These are phyloP conservation scores for Cryptomyrus ogoouensis DNA, from an alignment of 2,113 vertebrate genomes.

Conservation along the genomic window DNA sequence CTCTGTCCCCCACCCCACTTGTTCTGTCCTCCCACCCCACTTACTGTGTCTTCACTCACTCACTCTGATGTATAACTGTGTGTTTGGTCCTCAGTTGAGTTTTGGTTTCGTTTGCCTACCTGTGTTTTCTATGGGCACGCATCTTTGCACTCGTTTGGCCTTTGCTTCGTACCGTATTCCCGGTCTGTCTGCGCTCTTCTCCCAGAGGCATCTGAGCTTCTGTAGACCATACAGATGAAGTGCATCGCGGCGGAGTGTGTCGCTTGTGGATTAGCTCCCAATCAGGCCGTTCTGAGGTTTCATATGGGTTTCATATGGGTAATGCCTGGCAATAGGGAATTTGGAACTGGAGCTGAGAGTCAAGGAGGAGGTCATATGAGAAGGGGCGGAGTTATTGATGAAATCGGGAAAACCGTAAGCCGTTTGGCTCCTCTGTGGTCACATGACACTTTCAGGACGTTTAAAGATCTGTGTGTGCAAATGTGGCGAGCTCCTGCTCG, in stretches of 20 bases:
- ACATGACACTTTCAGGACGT: not conserved
- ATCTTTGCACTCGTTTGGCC: not conserved
- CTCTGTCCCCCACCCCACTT: not conserved
- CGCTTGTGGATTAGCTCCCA: not conserved
- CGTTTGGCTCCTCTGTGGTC: not conserved
- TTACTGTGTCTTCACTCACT: not conserved
- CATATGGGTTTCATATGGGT: not conserved
- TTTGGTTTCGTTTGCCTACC: not conserved
- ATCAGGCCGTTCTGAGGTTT: not conserved
- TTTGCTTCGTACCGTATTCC: not conserved
- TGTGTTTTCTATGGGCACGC: not conserved
- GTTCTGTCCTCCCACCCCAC: too few species aligned
- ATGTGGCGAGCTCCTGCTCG: not conserved
- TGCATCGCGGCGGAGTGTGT: not conserved
- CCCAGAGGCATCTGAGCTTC: not conserved
- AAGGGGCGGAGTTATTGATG: not conserved
- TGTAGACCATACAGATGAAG: not conserved
- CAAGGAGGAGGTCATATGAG: not conserved
- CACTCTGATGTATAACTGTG: not conserved
- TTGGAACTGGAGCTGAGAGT: not conserved
- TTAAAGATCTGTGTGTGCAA: not conserved
- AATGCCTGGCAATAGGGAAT: not conserved
- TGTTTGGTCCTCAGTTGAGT: not conserved
- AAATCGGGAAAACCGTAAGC: not conserved
- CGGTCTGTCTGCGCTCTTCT: not conserved